Evolutionary conservation across 2,797 vertebrate species (phyloP).

Genomic region (Micropoecilia bifurca): DNA sequence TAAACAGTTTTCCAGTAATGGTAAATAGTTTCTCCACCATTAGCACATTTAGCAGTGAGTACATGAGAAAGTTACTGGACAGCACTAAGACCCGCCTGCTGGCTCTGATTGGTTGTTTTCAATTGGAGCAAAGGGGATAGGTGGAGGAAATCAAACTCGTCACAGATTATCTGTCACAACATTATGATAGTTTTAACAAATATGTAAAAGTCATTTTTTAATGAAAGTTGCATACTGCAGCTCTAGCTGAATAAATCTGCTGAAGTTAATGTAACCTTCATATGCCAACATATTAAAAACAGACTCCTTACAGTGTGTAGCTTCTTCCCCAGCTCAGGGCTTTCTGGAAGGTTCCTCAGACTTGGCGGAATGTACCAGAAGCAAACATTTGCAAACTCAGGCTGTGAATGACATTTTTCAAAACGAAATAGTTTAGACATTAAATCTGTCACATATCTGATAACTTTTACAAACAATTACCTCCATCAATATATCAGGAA

Average conservation of each 20-base stretch:
- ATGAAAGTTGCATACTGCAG: too few relatives aligned
- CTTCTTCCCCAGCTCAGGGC: slow-evolving; percentile 84
- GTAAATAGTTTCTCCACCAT: too few relatives aligned
- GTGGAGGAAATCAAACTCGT: too few relatives aligned
- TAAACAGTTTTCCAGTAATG: too few relatives aligned
- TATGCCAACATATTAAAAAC: not conserved
- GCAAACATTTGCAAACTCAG: slow-evolving; percentile 87
- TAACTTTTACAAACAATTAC: not conserved
- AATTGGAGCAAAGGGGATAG: too few relatives aligned
- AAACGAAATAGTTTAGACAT: not conserved
- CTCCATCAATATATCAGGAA: not conserved
- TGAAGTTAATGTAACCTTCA: not conserved
- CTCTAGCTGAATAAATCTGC: not conserved
- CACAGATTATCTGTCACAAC: too few relatives aligned
- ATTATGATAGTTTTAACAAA: too few relatives aligned
- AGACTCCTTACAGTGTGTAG: slow-evolving; percentile 79
- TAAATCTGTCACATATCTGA: not conserved
- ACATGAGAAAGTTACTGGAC: too few relatives aligned
- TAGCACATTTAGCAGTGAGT: too few relatives aligned
- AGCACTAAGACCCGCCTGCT: too few relatives aligned
- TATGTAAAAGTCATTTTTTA: too few relatives aligned
- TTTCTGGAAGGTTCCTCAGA: slow-evolving; percentile 78
- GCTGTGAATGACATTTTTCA: slow-evolving; percentile 63
- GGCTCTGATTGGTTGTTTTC: too few relatives aligned
- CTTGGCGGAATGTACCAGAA: slow-evolving; percentile 90